Percentiles rank a stretch among this genome's conserved stretches.
Conservation (phyloP, 2,797 vertebrate species). For the Triplophysa yarkandensis region DNA sequence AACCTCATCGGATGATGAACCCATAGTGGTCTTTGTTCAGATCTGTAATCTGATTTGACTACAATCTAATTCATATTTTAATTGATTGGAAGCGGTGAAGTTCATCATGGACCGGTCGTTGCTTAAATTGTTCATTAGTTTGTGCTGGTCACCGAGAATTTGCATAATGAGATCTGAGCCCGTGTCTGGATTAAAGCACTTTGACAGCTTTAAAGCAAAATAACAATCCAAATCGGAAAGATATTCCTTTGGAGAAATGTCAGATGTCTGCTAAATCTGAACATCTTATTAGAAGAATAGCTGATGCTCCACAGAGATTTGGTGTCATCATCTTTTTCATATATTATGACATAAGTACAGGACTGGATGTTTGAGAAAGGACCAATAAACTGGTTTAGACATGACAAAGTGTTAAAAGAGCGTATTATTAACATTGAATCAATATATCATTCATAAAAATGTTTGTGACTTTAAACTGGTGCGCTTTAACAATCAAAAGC, state of each 20-base stretch:
- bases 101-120: conserved; percentile 18
- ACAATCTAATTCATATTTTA: conserved; percentile 34
- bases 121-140: conserved; percentile 42
- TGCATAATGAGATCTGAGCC: conserved; percentile 27
- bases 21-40: conserved; percentile 28
- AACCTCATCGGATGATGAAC: conserved; percentile 16
- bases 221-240: neutral
- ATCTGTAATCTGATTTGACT: conserved; percentile 31
- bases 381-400: no score
- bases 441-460: no score
- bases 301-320: no score
- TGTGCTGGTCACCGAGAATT: conserved; percentile 11
- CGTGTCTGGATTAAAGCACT: neutral
- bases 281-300: no score
- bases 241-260: neutral
- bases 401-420: no score
- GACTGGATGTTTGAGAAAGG: no score
- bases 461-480: no score
- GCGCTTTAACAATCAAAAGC: no score
- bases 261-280: no score
- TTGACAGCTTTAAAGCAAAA: neutral
- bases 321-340: no score
- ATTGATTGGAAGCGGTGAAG: conserved; percentile 38
- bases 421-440: no score
- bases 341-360: no score